Evolutionary conservation across 2,113 vertebrate genomes (phyloP).

Genomic region (Festucalex cinctus): DNA sequence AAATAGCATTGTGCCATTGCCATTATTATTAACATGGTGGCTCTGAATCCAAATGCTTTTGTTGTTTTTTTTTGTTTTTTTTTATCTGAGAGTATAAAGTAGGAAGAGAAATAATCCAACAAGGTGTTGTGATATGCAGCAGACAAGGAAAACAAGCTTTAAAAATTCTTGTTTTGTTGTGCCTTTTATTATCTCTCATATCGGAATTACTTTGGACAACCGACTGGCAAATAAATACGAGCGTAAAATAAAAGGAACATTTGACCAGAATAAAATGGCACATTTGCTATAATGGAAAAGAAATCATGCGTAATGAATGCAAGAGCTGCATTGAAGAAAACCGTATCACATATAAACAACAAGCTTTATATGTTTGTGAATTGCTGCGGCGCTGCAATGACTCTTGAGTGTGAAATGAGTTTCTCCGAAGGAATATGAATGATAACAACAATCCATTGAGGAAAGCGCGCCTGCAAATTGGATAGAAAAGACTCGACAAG

Average conservation of each 20-base stretch:
- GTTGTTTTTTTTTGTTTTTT: background rate
- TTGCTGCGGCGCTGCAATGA: conserved; percentile 1
- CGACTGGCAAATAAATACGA: background rate
- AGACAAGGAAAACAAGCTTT: background rate
- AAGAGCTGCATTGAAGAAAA: conserved; percentile 9
- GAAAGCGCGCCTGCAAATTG: conserved; percentile 6
- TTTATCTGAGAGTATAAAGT: background rate
- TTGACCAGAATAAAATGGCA: conserved; percentile 10
- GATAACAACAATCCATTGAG: background rate
- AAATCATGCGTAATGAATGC: conserved; percentile 6
- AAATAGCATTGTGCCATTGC: background rate
- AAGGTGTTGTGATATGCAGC: background rate
- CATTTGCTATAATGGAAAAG: conserved; percentile 1
- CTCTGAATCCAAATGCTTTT: background rate
- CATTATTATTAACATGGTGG: background rate
- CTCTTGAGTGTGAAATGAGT: conserved; percentile 2
- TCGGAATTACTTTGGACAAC: background rate
- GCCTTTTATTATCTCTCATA: background rate
- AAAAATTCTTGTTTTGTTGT: background rate
- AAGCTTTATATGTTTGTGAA: background rate
- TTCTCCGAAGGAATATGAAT: conserved; percentile 3
- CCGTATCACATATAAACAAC: background rate
- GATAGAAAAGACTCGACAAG: background rate
- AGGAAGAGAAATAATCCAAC: background rate
- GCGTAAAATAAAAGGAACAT: background rate